Conservation (phyloP, 1,140 invertebrate species). For the Platyscapa corneri region DNA sequence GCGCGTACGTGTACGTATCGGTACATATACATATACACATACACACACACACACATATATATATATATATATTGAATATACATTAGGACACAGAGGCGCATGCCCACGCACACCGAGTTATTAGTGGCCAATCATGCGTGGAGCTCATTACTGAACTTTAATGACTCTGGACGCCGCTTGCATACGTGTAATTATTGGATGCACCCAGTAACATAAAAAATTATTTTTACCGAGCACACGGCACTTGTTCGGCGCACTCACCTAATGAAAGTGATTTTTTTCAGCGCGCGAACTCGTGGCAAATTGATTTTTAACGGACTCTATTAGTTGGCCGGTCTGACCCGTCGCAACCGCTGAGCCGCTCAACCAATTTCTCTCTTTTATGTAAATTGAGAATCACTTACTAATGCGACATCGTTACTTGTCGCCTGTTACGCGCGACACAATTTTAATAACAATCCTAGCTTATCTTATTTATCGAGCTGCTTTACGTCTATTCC, state of each 20-base stretch:
- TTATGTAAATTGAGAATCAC: background rate
- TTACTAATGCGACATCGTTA: no score
- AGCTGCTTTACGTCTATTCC: no score
- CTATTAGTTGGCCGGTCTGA: background rate
- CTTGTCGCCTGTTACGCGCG: no score
- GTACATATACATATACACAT: no score
- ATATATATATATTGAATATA: no score
- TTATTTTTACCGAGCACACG: background rate
- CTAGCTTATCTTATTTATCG: no score
- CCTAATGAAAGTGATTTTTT: slow-evolving; percentile 10
- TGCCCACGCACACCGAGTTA: background rate
- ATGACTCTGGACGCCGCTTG: slow-evolving; percentile 26
- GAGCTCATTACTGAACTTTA: slow-evolving; percentile 35
- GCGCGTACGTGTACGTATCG: background rate
- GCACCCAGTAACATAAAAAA: background rate
- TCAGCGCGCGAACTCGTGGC: background rate
- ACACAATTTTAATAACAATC: no score
- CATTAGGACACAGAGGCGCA: no score
- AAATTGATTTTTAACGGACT: background rate
- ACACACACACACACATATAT: no score
- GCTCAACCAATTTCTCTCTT: background rate
- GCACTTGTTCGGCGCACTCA: background rate
- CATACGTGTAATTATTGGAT: slow-evolving; percentile 18
- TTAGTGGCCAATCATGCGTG: slow-evolving; percentile 44
- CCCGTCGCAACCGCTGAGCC: background rate